phyloP scores from a whole-genome alignment of 2,113 vertebrate species.

The Mirounga angustirostris region DNA sequence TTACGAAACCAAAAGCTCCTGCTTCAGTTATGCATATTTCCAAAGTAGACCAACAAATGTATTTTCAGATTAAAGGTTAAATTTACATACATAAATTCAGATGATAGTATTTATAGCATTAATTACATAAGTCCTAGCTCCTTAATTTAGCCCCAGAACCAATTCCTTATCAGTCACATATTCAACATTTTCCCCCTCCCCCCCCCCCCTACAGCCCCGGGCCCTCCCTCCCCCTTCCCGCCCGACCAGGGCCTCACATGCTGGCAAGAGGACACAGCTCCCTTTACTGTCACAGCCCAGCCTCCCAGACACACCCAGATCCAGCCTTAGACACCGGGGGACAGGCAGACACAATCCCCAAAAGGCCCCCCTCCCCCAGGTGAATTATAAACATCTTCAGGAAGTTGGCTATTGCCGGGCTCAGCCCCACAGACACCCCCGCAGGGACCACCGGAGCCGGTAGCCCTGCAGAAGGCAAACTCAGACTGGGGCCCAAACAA shows the following conservation, averaged over 20 bases:
- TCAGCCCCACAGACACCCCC: conserved; percentile 11
- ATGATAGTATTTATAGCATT: conserved; percentile 82
- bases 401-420: conserved; percentile 45
- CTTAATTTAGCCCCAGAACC: conserved; percentile 79
- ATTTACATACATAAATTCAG: conserved; percentile 80
- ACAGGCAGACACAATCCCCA: conserved; percentile 12
- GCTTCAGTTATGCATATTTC: conserved; percentile 49
- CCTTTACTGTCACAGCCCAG: conserved; percentile 78
- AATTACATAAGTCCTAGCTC: conserved; percentile 79
- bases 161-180: conserved; percentile 71
- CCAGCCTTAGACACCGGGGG: conserved; percentile 52
- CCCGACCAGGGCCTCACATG: conserved; percentile 61
- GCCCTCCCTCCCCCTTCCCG: not conserved
- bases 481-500: conserved; percentile 10
- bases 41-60: conserved; percentile 73
- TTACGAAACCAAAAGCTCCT: conserved; percentile 51
- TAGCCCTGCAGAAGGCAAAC: not conserved
- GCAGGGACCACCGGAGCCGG: not conserved
- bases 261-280: conserved; percentile 76
- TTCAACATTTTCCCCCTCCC: conserved; percentile 48
- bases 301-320: conserved; percentile 81
- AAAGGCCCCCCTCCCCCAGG: not conserved
- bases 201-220: not conserved
- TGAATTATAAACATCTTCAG: conserved; percentile 40
- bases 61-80: conserved; percentile 79